Evolutionary conservation across 2,797 vertebrate genomes (phyloP).

Genomic region (Tapera naevia): DNA sequence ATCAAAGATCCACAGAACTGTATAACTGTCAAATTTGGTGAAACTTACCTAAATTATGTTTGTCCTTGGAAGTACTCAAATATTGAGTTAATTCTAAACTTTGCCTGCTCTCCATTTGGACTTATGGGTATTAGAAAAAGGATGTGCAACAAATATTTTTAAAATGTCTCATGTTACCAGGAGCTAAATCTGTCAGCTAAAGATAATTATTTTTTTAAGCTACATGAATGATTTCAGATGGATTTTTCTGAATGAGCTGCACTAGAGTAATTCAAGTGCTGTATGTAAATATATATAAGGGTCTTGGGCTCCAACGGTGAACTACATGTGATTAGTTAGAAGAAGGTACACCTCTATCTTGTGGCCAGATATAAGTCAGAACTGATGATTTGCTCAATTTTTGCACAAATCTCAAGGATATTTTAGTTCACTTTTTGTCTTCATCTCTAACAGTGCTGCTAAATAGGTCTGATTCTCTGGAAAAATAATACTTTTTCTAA

Average conservation of each 20-base stretch:
- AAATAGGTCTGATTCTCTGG: slow-evolving; percentile 76
- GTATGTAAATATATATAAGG: neutral
- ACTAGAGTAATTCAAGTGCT: neutral
- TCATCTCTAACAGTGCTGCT: slow-evolving; percentile 72
- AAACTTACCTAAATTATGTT: neutral
- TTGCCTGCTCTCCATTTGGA: neutral
- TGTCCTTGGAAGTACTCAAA: neutral
- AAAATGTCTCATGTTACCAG: neutral
- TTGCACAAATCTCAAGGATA: slow-evolving; percentile 64
- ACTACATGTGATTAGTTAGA: neutral
- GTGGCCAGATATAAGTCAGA: slow-evolving; percentile 61
- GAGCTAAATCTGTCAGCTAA: neutral
- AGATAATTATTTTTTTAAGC: neutral
- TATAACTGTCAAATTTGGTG: neutral
- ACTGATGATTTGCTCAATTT: slow-evolving; percentile 62
- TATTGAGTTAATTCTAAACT: neutral
- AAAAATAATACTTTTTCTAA: slow-evolving; percentile 74
- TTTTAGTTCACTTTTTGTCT: slow-evolving; percentile 74
- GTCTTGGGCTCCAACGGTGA: neutral
- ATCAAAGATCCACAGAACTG: neutral
- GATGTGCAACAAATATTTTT: neutral
- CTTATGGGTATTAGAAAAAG: neutral
- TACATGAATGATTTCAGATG: neutral
- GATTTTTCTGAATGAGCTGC: neutral
- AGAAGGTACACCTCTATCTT: neutral